These are phyloP conservation scores for Rhagoletis zephyria DNA, from an alignment of 1,140 invertebrate species.

Conservation along the genomic window DNA sequence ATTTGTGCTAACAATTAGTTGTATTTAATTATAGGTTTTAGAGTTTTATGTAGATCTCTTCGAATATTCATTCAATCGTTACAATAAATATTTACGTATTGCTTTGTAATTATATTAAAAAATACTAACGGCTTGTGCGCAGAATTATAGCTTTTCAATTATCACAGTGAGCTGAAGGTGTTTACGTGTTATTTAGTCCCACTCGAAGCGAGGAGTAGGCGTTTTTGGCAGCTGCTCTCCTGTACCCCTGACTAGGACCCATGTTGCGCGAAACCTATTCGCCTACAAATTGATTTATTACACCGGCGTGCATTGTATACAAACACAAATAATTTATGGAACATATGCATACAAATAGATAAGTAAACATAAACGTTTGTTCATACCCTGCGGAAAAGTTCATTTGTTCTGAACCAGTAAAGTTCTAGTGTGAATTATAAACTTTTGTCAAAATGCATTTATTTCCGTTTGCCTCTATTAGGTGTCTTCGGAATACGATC, in stretches of 20 bases:
- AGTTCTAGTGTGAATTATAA: too few relatives aligned
- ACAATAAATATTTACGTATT: not conserved
- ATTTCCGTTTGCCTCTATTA: too few relatives aligned
- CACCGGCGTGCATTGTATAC: not conserved
- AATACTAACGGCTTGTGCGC: not conserved
- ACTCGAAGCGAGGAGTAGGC: not conserved
- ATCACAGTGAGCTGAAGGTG: not conserved
- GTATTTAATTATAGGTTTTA: too few relatives aligned
- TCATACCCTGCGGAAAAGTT: not conserved
- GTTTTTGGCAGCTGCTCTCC: not conserved
- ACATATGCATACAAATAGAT: not conserved
- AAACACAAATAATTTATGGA: not conserved
- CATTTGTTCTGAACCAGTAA: too few relatives aligned
- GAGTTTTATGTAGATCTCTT: too few relatives aligned
- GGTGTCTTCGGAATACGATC: too few relatives aligned
- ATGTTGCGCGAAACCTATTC: not conserved
- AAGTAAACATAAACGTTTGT: not conserved
- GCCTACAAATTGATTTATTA: conserved; percentile 33
- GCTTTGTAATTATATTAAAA: not conserved
- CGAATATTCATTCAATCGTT: too few relatives aligned
- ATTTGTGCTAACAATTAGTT: too few relatives aligned
- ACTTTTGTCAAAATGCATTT: too few relatives aligned
- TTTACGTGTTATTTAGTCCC: not conserved
- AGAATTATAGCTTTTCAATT: conserved; percentile 4
- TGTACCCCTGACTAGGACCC: not conserved